Evolutionary conservation across 2,797 vertebrate genomes (phyloP), one percentile per base, ranked within the genome.

Genomic region (Lerista edwardsae): DNA sequence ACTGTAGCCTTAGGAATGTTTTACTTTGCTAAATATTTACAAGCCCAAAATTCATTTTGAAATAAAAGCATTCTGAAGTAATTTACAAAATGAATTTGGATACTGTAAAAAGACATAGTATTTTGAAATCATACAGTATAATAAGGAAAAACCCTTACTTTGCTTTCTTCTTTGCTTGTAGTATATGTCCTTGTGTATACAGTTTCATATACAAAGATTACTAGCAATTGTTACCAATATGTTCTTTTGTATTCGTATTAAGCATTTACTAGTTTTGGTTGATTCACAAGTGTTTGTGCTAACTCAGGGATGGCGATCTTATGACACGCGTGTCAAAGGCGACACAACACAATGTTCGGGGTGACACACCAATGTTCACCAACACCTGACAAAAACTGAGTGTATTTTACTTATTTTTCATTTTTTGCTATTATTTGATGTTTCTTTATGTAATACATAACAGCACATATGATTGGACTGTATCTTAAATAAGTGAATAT

Each of bases 61-160:
- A 91, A 83, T 0, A 0, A 57, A 89, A 85, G 57, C 0, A 0
- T 84, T 91, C 87, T 12, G 39, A 83, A 19, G 27, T 80, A 57
- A 87, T 88, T 61, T 80, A 84, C 68, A 87, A 88, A 75, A 85
- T 1, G 2, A 51, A 14, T 0, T 71, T 44, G 84, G 75, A 84
- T 87, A 90, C 34, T 25, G 55, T 34, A 85, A 86, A 88, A 83
- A 83, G 82, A 71, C 75, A n/a, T 71, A 61, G 72, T 61, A 84
- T 75, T 68, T 82, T 75, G 75, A 39, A n/a, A 8, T 0, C 87
- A 67, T 72, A 77, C 6, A 47, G 76, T 64, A 51, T 47, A 88
- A 87, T 84, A 87, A 23, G 44, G 2, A 25, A 75, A 75, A 31
- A 36, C 23, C 19, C 25, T 9, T 39, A 62, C 44, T 77, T 62